These are phyloP conservation scores for Varecia variegata DNA, from an alignment of 2,797 vertebrate species.

Conservation along the genomic window DNA sequence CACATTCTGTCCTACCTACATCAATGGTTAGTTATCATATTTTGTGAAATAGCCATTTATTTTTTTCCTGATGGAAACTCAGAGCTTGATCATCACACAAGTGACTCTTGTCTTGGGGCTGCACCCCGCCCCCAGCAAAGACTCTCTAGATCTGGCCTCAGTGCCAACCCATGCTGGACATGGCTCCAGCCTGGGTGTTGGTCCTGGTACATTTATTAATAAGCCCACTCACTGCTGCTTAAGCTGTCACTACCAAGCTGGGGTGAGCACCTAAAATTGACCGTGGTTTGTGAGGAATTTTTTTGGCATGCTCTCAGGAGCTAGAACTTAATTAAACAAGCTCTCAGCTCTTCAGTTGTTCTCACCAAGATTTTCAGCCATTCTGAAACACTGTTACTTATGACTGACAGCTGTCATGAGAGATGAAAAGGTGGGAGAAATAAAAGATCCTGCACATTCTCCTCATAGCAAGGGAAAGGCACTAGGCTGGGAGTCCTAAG, in stretches of 20 bases:
- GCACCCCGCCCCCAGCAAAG: not conserved
- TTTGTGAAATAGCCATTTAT: not conserved
- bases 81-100: not conserved
- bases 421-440: not conserved
- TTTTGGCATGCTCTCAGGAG: not conserved
- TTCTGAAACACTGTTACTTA: not conserved
- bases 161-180: not conserved
- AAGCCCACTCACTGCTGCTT: not conserved
- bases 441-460: not conserved
- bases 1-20: not conserved
- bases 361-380: not conserved
- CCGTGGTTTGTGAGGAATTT: not conserved
- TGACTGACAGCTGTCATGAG: constrained; percentile 19
- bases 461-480: not conserved
- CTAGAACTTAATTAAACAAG: constrained; percentile 9
- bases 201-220: not conserved
- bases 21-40: not conserved
- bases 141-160: not conserved
- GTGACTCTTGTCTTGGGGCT: not conserved
- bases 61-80: not conserved
- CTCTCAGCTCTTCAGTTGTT: not conserved
- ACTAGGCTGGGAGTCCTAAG: not conserved
- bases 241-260: not conserved
- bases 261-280: not conserved
- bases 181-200: not conserved